A percentile compares a stretch with the other conserved stretches of the same genome.
Evolutionary conservation across 2,888 invertebrate species (phyloP).

Genomic region (Deilephila elpenor): DNA sequence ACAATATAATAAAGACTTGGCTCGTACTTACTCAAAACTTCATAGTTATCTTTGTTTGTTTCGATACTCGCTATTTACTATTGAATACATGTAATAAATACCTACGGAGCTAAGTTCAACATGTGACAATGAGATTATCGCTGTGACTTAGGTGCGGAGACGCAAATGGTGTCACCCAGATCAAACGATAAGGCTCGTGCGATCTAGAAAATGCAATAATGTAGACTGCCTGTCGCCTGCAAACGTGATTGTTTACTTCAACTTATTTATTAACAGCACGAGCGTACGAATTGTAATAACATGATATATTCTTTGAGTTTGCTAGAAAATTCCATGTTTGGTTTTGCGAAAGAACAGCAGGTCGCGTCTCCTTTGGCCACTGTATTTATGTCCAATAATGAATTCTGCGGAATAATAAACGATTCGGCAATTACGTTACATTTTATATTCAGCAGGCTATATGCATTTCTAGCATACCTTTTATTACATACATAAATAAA

Average conservation of each 20-base stretch:
- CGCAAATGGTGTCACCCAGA: conserved; percentile 38
- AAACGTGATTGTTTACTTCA: conserved; percentile 15
- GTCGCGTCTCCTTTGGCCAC: too few species aligned
- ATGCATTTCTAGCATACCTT: too few species aligned
- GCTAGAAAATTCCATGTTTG: too few species aligned
- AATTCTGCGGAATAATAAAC: not conserved
- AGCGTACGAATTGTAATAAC: not conserved
- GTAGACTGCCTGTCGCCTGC: conserved; percentile 61
- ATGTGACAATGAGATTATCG: conserved; percentile 42
- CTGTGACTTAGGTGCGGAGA: conserved; percentile 38
- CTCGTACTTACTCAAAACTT: not conserved
- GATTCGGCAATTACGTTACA: too few species aligned
- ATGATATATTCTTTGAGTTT: not conserved
- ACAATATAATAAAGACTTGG: not conserved
- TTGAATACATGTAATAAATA: conserved; percentile 11
- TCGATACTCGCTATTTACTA: not conserved
- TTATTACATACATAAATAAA: too few species aligned
- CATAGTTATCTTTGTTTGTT: not conserved
- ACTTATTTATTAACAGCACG: not conserved
- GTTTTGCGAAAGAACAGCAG: too few species aligned
- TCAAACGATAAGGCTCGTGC: conserved; percentile 39
- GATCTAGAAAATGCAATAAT: conserved; percentile 48
- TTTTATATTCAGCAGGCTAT: too few species aligned
- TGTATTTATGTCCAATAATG: not conserved
- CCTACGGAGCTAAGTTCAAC: conserved; percentile 38